Conservation (phyloP, 2,888 invertebrate genomes). For the Xanthia icteritia region DNA sequence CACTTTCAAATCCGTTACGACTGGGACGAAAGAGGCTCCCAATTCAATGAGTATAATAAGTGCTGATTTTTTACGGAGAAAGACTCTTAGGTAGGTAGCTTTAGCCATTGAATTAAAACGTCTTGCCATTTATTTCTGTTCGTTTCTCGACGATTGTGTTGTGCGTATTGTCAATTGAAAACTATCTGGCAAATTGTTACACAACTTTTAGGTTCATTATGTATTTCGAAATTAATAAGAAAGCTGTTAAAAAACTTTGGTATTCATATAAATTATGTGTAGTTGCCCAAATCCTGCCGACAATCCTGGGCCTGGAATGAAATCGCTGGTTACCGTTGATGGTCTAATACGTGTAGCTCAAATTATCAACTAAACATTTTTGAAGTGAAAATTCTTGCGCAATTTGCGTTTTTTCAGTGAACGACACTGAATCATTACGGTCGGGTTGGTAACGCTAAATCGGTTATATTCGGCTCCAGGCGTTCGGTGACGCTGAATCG, state of each 20-base stretch:
- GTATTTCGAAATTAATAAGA: background rate
- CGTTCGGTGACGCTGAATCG: background rate
- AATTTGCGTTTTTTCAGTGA: too few relatives aligned
- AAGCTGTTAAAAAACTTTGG: background rate
- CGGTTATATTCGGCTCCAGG: background rate
- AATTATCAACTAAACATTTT: too few relatives aligned
- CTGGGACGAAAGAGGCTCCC: background rate
- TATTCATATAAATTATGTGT: too few relatives aligned
- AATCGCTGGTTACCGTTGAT: too few relatives aligned
- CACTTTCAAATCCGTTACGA: slow-evolving; percentile 19
- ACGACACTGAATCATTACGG: too few relatives aligned
- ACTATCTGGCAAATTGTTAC: background rate
- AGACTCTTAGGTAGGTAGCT: background rate
- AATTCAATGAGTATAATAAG: slow-evolving; percentile 22
- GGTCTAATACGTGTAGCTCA: too few relatives aligned
- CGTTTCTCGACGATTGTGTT: background rate
- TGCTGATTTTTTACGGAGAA: background rate
- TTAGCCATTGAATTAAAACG: background rate
- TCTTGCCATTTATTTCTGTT: background rate
- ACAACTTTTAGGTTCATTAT: background rate
- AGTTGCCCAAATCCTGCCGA: too few relatives aligned
- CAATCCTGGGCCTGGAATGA: too few relatives aligned
- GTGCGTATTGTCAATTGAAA: background rate
- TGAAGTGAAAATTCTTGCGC: too few relatives aligned
- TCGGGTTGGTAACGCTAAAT: background rate